Conservation (phyloP, 2,888 invertebrate species). For the Rhagophthalmus giganteus region DNA sequence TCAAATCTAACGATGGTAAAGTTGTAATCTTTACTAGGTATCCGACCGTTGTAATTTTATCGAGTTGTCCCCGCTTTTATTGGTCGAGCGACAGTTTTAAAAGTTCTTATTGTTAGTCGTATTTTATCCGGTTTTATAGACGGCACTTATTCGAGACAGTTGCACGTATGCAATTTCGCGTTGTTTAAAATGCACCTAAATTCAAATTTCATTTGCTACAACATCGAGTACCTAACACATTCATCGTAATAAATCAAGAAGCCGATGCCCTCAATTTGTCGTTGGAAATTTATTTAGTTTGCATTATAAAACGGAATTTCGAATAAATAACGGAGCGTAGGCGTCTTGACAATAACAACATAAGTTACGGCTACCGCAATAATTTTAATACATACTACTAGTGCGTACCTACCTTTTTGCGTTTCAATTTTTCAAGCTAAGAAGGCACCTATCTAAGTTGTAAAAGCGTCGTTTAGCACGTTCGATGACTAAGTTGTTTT, state of each 20-base stretch:
- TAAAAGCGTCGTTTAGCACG: no score
- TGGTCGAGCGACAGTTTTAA: conserved; percentile 26
- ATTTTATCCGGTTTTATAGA: conserved; percentile 16
- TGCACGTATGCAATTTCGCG: conserved; percentile 4
- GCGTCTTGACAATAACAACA: not conserved
- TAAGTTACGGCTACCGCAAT: not conserved
- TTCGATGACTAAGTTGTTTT: no score
- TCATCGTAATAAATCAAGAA: conserved; percentile 4
- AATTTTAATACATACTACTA: not conserved
- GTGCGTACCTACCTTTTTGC: no score
- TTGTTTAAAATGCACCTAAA: conserved; percentile 4
- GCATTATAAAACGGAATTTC: not conserved
- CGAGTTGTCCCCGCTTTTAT: conserved; percentile 26
- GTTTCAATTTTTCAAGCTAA: no score
- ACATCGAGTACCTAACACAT: not conserved
- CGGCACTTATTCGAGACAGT: conserved; percentile 1
- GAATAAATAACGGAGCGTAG: not conserved
- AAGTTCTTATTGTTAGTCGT: conserved; percentile 9
- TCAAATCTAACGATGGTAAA: conserved; percentile 15
- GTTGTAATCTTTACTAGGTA: conserved; percentile 30
- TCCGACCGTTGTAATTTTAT: conserved; percentile 20
- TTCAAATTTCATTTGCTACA: not conserved
- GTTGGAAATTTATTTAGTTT: not conserved
- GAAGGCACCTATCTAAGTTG: no score
- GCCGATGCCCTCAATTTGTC: conserved; percentile 2